phyloP scores from a whole-genome alignment of 2,113 vertebrate species.

The Odontesthes bonariensis region DNA sequence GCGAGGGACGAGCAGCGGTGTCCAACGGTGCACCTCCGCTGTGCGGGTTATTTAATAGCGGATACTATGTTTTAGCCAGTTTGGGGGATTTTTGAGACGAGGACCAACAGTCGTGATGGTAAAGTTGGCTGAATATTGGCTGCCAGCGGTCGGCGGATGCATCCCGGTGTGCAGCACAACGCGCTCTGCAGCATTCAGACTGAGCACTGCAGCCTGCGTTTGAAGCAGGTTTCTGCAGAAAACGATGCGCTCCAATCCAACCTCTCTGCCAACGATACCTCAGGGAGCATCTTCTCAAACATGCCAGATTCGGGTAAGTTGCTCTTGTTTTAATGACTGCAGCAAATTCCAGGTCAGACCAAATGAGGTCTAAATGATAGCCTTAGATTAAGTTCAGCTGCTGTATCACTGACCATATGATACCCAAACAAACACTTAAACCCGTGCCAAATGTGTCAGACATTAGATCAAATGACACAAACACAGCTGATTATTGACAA shows the following conservation, averaged over 20 bases:
- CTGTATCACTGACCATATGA: constrained; percentile 21
- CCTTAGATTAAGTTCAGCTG: constrained; percentile 4
- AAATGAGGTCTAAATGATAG: constrained; percentile 17
- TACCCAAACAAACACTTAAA: constrained; percentile 24
- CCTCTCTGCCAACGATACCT: constrained; percentile 8
- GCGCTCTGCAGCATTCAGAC: constrained; percentile 60
- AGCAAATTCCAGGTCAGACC: not conserved
- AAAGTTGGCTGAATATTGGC: constrained; percentile 32
- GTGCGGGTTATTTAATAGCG: not conserved
- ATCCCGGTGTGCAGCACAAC: constrained; percentile 27
- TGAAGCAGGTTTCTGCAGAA: constrained; percentile 12
- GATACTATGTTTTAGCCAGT: not conserved
- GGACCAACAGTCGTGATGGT: not conserved
- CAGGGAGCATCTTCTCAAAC: constrained; percentile 15
- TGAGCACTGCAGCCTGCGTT: constrained; percentile 53
- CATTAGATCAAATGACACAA: constrained; percentile 19
- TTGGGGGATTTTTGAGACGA: not conserved
- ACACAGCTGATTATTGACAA: constrained; percentile 4
- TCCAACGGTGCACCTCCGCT: not conserved
- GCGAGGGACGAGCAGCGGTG: constrained; percentile 1
- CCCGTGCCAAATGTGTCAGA: constrained; percentile 47
- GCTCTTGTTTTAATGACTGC: not conserved
- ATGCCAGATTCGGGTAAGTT: constrained; percentile 43
- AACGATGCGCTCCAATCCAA: not conserved
- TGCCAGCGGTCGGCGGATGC: constrained; percentile 11